A percentile compares a stretch with the other conserved stretches of the same genome.
These are phyloP conservation scores for Semnornis frantzii DNA, from an alignment of 2,113 vertebrate species.

Conservation along the genomic window DNA sequence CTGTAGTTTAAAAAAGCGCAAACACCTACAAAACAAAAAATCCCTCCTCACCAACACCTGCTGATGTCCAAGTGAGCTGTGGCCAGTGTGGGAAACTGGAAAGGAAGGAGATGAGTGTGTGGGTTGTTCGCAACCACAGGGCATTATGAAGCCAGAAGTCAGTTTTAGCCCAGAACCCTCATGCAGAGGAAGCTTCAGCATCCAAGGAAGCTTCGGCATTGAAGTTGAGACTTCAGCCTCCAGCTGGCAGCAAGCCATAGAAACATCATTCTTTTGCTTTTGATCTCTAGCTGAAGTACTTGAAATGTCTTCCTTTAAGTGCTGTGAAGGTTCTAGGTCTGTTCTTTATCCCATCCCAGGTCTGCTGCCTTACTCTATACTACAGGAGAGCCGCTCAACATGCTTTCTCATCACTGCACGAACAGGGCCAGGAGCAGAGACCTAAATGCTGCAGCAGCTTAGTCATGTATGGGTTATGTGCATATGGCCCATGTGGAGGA, in stretches of 20 bases:
- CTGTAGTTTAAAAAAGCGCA: neutral
- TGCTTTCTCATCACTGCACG: fast-evolving
- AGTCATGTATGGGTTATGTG: neutral
- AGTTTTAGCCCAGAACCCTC: neutral
- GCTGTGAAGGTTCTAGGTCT: neutral
- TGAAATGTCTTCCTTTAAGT: neutral
- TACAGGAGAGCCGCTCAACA: neutral
- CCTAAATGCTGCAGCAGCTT: neutral
- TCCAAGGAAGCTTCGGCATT: too few relatives aligned
- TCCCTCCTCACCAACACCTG: neutral
- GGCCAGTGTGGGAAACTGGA: neutral
- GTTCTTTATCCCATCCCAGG: neutral
- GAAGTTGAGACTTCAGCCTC: neutral
- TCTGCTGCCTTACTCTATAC: too few relatives aligned
- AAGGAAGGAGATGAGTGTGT: fast-evolving
- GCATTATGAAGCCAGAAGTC: neutral
- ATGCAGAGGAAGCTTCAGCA: neutral
- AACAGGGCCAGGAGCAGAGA: neutral
- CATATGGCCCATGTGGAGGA: fast-evolving
- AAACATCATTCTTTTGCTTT: neutral
- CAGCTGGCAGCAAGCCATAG: neutral
- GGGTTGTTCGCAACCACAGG: fast-evolving
- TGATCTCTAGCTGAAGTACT: neutral
- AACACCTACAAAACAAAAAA: neutral
- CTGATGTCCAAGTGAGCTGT: neutral